Evolutionary conservation across 2,888 invertebrate genomes (phyloP).

Genomic region (Dasypolia templi): DNA sequence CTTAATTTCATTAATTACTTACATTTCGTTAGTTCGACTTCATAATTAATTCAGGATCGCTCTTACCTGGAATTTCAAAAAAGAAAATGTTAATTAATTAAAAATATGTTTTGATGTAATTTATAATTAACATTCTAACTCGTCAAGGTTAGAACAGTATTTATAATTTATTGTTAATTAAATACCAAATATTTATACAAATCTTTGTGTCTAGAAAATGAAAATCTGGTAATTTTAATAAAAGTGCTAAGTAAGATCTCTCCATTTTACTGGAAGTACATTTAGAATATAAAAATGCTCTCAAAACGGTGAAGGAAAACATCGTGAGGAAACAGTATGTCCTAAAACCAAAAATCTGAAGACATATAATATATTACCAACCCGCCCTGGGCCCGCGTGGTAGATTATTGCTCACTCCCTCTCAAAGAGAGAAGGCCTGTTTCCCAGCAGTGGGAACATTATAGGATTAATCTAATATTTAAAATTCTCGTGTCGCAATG

Average conservation of each 20-base stretch:
- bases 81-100: slow-evolving; percentile 1
- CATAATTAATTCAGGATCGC: slow-evolving; percentile 24
- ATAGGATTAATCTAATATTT: too few relatives aligned
- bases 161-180: neutral
- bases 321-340: neutral
- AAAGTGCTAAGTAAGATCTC: neutral
- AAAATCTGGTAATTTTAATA: neutral
- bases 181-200: neutral
- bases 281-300: neutral
- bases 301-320: neutral
- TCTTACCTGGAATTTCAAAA: slow-evolving; percentile 44
- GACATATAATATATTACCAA: neutral
- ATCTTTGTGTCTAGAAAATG: neutral
- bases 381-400: neutral
- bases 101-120: neutral
- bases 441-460: too few relatives aligned
- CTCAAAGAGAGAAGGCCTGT: too few relatives aligned
- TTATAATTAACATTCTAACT: too few relatives aligned
- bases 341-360: neutral
- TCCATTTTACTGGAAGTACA: too few relatives aligned
- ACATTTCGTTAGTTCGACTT: slow-evolving; percentile 37
- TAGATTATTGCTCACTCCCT: neutral
- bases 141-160: neutral
- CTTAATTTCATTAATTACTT: slow-evolving; percentile 49
- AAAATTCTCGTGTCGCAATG: too few relatives aligned